Evolutionary conservation across 2,797 vertebrate genomes (phyloP).

Genomic region (Pantherophis vulpinus): DNA sequence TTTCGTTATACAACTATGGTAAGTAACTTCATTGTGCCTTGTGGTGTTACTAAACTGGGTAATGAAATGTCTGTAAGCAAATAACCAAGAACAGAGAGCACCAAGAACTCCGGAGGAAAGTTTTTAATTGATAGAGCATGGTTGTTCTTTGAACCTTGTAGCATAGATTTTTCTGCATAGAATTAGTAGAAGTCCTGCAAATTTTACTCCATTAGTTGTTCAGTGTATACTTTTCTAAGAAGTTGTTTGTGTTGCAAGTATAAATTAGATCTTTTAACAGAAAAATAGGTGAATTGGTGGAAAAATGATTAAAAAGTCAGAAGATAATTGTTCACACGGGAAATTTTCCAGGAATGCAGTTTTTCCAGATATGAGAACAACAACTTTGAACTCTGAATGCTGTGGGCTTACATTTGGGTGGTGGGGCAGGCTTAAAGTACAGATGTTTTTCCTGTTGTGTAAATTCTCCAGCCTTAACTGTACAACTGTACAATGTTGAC

Average conservation of each 20-base stretch:
- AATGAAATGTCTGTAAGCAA: background rate
- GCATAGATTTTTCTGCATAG: background rate
- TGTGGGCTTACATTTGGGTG: background rate
- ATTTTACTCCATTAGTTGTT: background rate
- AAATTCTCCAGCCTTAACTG: background rate
- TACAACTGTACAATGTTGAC: background rate
- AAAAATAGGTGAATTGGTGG: background rate
- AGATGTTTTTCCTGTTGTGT: background rate
- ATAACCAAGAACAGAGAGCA: background rate
- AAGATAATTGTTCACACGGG: background rate
- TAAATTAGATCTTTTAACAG: background rate
- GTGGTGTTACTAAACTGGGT: background rate
- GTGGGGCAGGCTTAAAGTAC: background rate
- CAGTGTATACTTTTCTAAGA: background rate
- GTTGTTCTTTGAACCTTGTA: background rate
- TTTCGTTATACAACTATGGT: background rate
- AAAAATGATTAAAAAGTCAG: background rate
- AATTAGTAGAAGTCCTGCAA: background rate
- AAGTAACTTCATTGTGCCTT: background rate
- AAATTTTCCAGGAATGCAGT: background rate
- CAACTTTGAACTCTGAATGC: background rate
- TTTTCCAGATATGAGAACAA: background rate
- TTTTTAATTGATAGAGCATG: background rate
- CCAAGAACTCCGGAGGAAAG: background rate
- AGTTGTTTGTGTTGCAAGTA: too few species aligned